Base-by-base conservation (phyloP, 2,888 invertebrate genomes). In the Apoda limacodes region DNA sequence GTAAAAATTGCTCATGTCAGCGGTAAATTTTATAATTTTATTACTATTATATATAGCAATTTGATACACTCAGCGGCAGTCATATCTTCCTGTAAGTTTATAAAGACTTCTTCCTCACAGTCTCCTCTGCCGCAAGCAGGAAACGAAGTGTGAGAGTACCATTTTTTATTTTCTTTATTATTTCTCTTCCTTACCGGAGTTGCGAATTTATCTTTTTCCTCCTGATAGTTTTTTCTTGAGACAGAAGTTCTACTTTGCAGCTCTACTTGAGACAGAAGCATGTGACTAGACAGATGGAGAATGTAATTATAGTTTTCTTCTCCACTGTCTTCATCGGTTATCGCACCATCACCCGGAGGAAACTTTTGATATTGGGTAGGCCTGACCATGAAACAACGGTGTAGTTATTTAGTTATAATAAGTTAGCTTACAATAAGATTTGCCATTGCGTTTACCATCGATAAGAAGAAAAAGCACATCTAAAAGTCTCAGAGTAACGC, bases 261-360 rank as follows among this genome's bases (percentile, higher is more conserved):
- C 13, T 35, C 35, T 22, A 32, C 28, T 28, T 35, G 24, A 10
- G 32, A 35, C 9, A 31, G 25, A 21, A 35, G 21, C 32, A 35
- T 35, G 3, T 32, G 27, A 35, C 35, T 32, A 15, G 35, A 26
- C 22, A 28, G 37, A 25, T 27, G 37, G 23, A 33, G 30, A 27
- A 30, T 30, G 17, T 33, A 30, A 21, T 27, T 33, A 15, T 37
- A 20, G 15, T 37, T 37, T 30, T 37, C 37, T 12, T 37, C 37
- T n/a, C 37, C 37, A 33, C 33, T 33, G 14, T 37, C 37, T 27
- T 37, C 37, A 19, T 37, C 37, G 5, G 33, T 37, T 6, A 37
- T 14, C 14, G 22, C 17, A 14, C 28, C 21, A 23, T 29, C 30
- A 24, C 24, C 30, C 24, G 33, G 37, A 26, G 33, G 33, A n/a